Percentiles rank a stretch among this genome's conserved stretches.
Evolutionary conservation across 2,888 invertebrate species (phyloP).

Genomic region (Eupithecia exiguata): DNA sequence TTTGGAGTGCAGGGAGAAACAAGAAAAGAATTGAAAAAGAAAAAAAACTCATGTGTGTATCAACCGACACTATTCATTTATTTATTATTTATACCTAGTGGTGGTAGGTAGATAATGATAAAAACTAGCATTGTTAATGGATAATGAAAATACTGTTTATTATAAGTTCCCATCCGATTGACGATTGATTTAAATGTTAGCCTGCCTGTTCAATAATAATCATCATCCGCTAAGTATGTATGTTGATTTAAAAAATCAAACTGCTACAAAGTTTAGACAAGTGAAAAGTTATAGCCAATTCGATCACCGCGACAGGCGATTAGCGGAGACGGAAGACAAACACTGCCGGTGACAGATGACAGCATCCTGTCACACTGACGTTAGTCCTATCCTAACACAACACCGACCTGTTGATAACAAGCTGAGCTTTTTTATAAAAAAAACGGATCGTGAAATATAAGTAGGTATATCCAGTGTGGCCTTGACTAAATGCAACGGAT

Average conservation of each 20-base stretch:
- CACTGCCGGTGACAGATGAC: slow-evolving; percentile 44
- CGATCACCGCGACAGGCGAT: slow-evolving; percentile 31
- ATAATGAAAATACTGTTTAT: not conserved
- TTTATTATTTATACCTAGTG: too few relatives aligned
- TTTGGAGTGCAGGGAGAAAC: too few relatives aligned
- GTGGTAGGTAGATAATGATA: not conserved
- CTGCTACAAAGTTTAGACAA: slow-evolving; percentile 10
- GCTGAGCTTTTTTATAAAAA: not conserved
- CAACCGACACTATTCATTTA: too few relatives aligned
- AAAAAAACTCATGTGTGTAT: too few relatives aligned
- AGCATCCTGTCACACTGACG: slow-evolving; percentile 46
- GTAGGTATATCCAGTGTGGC: not conserved
- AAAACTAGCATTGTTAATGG: not conserved
- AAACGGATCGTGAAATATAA: not conserved
- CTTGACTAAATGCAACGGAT: too few relatives aligned
- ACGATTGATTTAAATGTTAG: too few relatives aligned
- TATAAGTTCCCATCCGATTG: too few relatives aligned
- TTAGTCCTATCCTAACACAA: slow-evolving; percentile 44
- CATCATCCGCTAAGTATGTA: not conserved
- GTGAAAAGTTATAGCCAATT: slow-evolving; percentile 23
- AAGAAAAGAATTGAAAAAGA: too few relatives aligned
- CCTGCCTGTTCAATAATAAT: not conserved
- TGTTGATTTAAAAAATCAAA: not conserved
- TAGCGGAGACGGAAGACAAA: slow-evolving; percentile 45
- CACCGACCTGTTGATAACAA: slow-evolving; percentile 41